A percentile compares a stretch with the other conserved stretches of the same genome.
phyloP scores from a whole-genome alignment of 37 sponge, comb jelly and placozoan species.

The Halisarca cf. caerulea region DNA sequence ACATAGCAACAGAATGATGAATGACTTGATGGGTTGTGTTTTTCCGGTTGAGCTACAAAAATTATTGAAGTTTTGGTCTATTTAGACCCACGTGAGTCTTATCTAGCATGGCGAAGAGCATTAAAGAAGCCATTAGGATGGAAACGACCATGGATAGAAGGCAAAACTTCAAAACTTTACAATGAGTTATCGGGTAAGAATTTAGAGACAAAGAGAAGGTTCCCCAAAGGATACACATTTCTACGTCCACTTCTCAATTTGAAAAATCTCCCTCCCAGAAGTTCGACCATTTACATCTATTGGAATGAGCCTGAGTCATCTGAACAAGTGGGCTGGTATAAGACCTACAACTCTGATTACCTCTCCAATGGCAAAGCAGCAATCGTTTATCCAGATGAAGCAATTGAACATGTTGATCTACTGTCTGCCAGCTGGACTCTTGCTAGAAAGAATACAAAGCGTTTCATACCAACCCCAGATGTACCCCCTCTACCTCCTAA shows the following conservation, averaged over 20 bases:
- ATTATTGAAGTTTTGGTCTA: no score
- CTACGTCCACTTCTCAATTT: not conserved
- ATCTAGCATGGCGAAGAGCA: no score
- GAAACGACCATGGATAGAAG: no score
- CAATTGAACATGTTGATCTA: not conserved
- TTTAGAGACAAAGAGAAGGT: no score
- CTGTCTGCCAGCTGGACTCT: not conserved
- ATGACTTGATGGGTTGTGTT: no score
- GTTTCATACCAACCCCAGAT: not conserved
- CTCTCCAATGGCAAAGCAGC: not conserved
- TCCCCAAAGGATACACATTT: not conserved
- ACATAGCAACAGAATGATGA: no score
- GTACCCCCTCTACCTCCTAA: not conserved
- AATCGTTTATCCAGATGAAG: not conserved
- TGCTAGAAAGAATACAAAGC: conserved; percentile 2
- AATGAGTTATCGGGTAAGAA: no score
- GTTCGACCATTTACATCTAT: not conserved
- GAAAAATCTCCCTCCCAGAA: not conserved
- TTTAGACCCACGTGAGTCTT: no score
- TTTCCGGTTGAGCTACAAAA: no score
- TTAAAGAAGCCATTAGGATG: no score
- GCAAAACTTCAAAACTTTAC: no score
- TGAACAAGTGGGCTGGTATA: conserved; percentile 15
- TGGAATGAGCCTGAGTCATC: conserved; percentile 7
- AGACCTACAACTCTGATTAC: not conserved